Conservation (phyloP, 2,888 invertebrate species). For the Rapana venosa region DNA sequence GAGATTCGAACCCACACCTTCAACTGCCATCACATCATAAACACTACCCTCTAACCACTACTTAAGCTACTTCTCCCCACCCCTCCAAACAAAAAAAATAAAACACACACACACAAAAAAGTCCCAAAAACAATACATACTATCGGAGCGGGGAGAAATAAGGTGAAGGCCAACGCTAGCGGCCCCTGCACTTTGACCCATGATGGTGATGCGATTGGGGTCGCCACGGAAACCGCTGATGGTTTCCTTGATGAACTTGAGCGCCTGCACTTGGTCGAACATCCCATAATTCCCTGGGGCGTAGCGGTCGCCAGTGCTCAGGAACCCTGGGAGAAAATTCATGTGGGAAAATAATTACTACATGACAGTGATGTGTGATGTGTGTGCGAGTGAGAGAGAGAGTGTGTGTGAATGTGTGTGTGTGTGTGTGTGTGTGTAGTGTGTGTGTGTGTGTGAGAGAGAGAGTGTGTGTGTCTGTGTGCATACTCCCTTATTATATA, state of each 20-base stretch:
- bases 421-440: too few species aligned
- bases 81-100: background rate
- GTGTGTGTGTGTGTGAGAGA: too few species aligned
- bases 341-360: too few species aligned
- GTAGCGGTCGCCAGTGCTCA: slow-evolving; percentile 80
- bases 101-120: background rate
- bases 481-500: too few species aligned
- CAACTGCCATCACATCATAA: background rate
- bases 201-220: slow-evolving; percentile 86
- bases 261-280: slow-evolving; percentile 79
- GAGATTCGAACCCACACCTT: background rate
- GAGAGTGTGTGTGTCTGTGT: too few species aligned
- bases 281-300: slow-evolving; percentile 81
- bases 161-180: slow-evolving; percentile 79
- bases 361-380: background rate
- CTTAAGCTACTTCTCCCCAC: too few species aligned
- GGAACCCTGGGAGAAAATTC: slow-evolving; percentile 76
- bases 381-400: background rate
- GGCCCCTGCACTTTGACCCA: slow-evolving; percentile 87
- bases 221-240: slow-evolving; percentile 90
- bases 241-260: slow-evolving; percentile 83
- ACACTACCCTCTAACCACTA: background rate
- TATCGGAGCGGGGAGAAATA: slow-evolving; percentile 75
- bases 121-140: background rate
- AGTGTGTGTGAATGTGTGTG: background rate